Conservation (phyloP, 2,797 vertebrate genomes). For the Nyctalus aviator region DNA sequence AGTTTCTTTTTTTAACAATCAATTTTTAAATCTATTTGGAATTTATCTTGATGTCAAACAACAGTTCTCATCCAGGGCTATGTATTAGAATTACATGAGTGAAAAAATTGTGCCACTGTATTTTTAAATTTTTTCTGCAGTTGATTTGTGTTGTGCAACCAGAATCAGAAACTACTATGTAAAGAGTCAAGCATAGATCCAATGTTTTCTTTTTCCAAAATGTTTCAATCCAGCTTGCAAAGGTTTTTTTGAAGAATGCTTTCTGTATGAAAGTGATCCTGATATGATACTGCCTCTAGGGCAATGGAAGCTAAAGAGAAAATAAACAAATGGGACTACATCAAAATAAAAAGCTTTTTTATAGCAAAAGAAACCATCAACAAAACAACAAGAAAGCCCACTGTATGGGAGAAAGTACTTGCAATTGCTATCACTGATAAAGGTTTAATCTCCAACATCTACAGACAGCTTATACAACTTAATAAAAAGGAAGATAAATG, state of each 20-base stretch:
- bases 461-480: too few species aligned
- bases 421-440: too few species aligned
- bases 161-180: neutral
- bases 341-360: too few species aligned
- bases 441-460: too few species aligned
- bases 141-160: neutral
- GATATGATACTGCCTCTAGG: neutral
- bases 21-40: constrained; percentile 35
- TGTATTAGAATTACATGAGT: constrained; percentile 23
- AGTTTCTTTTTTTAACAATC: neutral
- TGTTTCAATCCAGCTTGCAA: neutral
- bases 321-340: too few species aligned
- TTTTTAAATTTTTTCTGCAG: constrained; percentile 6
- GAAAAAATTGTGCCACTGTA: neutral
- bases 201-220: neutral
- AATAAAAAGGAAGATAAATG: too few species aligned
- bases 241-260: neutral
- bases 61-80: neutral
- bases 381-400: too few species aligned
- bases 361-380: too few species aligned
- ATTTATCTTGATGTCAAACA: constrained; percentile 7
- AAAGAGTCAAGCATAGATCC: neutral
- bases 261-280: neutral
- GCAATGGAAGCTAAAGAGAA: too few species aligned
- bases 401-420: too few species aligned